Evolutionary conservation across 2,113 vertebrate species (phyloP), one percentile per base, ranked within the genome.

Genomic region (Centropus unirufus): DNA sequence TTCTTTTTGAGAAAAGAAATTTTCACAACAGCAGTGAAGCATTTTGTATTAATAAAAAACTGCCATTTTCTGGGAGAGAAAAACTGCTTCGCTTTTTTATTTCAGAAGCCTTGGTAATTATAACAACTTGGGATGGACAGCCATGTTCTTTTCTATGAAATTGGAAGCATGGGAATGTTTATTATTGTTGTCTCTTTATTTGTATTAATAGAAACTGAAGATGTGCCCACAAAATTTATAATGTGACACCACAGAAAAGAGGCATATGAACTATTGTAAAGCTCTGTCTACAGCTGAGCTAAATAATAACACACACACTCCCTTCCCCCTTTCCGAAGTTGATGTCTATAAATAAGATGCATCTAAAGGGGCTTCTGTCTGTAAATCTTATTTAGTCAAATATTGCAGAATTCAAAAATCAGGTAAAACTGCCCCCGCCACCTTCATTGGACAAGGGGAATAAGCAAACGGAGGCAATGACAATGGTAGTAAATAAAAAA

Each of bases 61-160:
- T 87, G 47, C 30, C 84, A 70, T 95, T 90, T 94, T 90, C 87
- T 94, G 82, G 36, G 58, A 44, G 93, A 87, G 91, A 90, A 90
- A 29, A 89, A 72, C 11, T 22, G 26, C 0, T 8, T 63, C 79
- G 47, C 72, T 36, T 36, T 36, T 36, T 36, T 36, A 8, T 36
- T 84, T 89, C 40, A 87, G 36, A 89, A 91, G 40, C 52, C 32
- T 3, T 67, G 49, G 55, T 81, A 91, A 85, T 76, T 76, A 5
- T 20, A 68, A 89, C 29, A 40, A 23, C 36, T 93, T 85, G 63
- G 70, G 88, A 85, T 64, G 49, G 62, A 47, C 59, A 39, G 62
- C 5, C n/a, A 61, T 20, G 30, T 68, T 85, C 49, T 82, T 54
- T 82, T 52, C 84, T 61, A 30, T 40, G 52, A 72, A 94, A 82